A percentile compares a stretch with the other conserved stretches of the same genome.
These are phyloP conservation scores for Polypedilum pembai DNA, from an alignment of 1,140 invertebrate species.

Conservation along the genomic window DNA sequence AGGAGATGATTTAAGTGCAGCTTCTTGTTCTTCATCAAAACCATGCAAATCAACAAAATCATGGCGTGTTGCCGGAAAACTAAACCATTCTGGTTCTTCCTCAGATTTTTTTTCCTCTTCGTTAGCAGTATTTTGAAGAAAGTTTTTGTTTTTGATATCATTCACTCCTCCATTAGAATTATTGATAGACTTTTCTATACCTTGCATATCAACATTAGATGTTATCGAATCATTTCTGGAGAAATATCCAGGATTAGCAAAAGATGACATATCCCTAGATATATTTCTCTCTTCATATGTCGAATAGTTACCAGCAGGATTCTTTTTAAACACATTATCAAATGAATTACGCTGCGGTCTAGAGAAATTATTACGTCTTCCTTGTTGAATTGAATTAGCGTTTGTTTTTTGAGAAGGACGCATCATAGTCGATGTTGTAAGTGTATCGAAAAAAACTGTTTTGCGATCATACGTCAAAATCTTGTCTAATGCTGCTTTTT, in stretches of 20 bases:
- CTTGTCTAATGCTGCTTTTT: conserved; percentile 8
- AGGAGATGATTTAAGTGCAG: not conserved
- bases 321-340: too few species aligned
- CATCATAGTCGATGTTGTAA: not conserved
- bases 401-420: conserved; percentile 9
- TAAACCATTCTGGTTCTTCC: not conserved
- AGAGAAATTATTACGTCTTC: too few species aligned
- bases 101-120: not conserved
- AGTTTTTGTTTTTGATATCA: too few species aligned
- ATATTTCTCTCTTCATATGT: not conserved
- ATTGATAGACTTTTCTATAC: not conserved
- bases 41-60: conserved; percentile 25
- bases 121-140: too few species aligned
- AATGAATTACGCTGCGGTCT: too few species aligned
- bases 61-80: not conserved
- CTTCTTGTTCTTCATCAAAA: conserved; percentile 30
- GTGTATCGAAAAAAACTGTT: not conserved
- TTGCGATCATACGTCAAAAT: not conserved
- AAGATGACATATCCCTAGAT: not conserved
- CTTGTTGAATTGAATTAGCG: not conserved
- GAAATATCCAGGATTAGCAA: not conserved
- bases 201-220: not conserved
- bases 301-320: not conserved
- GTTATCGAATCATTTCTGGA: not conserved
- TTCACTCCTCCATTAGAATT: too few species aligned